A percentile compares a stretch with the other conserved stretches of the same genome.
phyloP scores from a whole-genome alignment of 1,140 invertebrate genomes.

The Sinella curviseta region DNA sequence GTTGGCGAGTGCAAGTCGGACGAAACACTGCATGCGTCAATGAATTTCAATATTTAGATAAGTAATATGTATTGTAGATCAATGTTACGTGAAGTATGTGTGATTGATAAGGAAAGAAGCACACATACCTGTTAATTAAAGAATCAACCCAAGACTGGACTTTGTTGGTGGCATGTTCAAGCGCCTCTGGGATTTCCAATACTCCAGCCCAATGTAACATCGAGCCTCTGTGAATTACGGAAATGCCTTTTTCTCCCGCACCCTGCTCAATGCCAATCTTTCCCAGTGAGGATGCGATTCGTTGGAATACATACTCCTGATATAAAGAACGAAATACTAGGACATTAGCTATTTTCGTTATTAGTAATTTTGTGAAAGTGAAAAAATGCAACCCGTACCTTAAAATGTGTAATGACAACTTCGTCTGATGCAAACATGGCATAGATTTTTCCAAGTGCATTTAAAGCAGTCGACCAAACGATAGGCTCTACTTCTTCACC shows the following conservation, averaged over 20 bases:
- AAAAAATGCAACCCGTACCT: not conserved
- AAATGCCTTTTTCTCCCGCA: not conserved
- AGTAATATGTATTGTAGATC: not conserved
- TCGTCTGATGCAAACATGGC: not conserved
- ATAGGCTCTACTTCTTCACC: not conserved
- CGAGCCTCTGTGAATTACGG: not conserved
- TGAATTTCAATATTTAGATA: slow-evolving; percentile 15
- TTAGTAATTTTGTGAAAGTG: no score
- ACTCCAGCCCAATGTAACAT: slow-evolving; percentile 6
- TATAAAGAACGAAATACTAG: not conserved
- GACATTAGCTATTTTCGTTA: not conserved
- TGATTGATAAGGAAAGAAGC: not conserved
- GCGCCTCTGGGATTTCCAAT: not conserved
- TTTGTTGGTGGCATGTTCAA: not conserved
- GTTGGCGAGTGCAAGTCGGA: not conserved
- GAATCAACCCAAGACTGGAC: not conserved
- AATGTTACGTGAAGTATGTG: not conserved
- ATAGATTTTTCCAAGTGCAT: slow-evolving; percentile 13
- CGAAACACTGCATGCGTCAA: not conserved
- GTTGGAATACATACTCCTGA: not conserved
- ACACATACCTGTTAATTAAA: not conserved
- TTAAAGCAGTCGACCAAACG: slow-evolving; percentile 1
- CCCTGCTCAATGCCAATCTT: not conserved
- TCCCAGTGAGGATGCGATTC: not conserved
- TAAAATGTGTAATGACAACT: not conserved